Percentiles rank a stretch among this genome's conserved stretches.
Evolutionary conservation across 2,113 vertebrate genomes (phyloP).

Genomic region (Scalopus aquaticus): DNA sequence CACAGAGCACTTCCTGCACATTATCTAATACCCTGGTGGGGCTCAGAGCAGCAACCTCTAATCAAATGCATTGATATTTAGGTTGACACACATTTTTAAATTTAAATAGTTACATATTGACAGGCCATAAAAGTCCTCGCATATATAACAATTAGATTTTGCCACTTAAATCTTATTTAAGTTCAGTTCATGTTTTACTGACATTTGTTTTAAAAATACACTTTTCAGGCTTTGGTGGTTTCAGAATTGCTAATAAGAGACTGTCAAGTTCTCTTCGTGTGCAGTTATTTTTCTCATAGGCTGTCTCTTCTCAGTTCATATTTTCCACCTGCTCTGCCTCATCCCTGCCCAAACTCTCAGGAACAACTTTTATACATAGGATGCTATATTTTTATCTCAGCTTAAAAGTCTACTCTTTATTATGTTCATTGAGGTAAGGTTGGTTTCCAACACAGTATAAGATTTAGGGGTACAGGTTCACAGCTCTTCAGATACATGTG

Average conservation of each 20-base stretch:
- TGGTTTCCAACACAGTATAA: no score
- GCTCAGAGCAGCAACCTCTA: background rate
- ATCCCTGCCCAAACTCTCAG: background rate
- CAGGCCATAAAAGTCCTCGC: background rate
- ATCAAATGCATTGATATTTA: background rate
- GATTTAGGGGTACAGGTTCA: no score
- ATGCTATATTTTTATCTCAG: background rate
- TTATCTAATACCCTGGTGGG: background rate
- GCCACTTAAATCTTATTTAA: background rate
- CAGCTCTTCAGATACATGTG: no score
- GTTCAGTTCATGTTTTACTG: background rate
- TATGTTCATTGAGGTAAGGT: no score
- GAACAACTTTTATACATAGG: background rate
- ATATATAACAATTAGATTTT: background rate
- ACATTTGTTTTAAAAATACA: background rate
- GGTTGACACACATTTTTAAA: background rate
- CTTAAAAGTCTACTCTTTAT: background rate
- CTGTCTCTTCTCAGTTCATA: background rate
- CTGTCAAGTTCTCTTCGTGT: background rate
- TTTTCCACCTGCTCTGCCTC: background rate
- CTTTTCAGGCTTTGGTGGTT: background rate
- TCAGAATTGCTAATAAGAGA: background rate
- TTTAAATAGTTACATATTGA: background rate
- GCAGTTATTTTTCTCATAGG: background rate
- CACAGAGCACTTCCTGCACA: background rate